Percentiles rank a stretch among this genome's conserved stretches.
Conservation (phyloP, 2,113 vertebrate genomes). For the Phalacrocorax aristotelis region DNA sequence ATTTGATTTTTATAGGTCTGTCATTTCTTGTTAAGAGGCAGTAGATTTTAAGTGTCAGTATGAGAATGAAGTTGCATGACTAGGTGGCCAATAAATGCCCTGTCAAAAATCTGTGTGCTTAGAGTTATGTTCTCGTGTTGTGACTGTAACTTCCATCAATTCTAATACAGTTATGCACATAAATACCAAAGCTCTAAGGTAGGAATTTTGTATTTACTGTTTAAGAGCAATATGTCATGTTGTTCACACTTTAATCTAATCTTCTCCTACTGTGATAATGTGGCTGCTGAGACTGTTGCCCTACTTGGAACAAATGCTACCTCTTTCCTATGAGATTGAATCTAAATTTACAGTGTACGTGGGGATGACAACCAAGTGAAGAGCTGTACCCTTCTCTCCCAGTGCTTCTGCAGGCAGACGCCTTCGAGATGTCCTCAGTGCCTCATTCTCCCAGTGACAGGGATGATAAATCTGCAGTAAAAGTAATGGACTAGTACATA, state of each 20-base stretch:
- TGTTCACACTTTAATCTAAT: constrained; percentile 56
- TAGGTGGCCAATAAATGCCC: neutral
- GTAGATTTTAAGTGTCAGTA: neutral
- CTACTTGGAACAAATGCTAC: constrained; percentile 36
- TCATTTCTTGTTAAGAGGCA: neutral
- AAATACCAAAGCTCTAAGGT: constrained; percentile 21
- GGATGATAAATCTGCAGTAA: neutral
- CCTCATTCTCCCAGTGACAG: neutral
- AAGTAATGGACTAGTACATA: neutral
- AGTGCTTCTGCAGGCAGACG: neutral
- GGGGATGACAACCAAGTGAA: neutral
- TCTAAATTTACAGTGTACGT: neutral
- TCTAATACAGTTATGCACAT: neutral
- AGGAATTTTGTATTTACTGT: constrained; percentile 51
- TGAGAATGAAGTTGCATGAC: neutral
- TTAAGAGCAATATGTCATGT: constrained; percentile 39
- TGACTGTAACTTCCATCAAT: constrained; percentile 30
- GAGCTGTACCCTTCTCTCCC: neutral
- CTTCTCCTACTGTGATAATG: constrained; percentile 55
- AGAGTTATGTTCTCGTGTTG: neutral
- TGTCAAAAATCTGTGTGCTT: neutral
- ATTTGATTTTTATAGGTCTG: neutral
- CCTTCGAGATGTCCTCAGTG: neutral
- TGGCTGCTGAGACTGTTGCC: constrained; percentile 37
- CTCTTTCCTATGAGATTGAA: constrained; percentile 13